These are phyloP conservation scores for Eilema depressum DNA, from an alignment of 2,888 invertebrate genomes.

Conservation along the genomic window DNA sequence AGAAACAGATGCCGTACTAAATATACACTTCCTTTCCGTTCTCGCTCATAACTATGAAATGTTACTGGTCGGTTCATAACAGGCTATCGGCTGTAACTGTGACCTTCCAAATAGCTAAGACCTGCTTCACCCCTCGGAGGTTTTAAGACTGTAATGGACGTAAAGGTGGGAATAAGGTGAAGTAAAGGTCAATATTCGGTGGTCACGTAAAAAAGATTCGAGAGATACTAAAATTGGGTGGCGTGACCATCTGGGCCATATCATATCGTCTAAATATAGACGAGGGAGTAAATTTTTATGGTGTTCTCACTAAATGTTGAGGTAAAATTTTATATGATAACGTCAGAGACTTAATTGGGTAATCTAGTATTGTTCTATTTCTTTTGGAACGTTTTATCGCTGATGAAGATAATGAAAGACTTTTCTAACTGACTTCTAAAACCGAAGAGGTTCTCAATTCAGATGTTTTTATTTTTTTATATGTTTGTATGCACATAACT, in stretches of 20 bases:
- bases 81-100: constrained; percentile 78
- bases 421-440: too few species aligned
- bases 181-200: constrained; percentile 66
- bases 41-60: constrained; percentile 83
- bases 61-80: constrained; percentile 80
- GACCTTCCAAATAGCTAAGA: constrained; percentile 68
- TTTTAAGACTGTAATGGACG: constrained; percentile 58
- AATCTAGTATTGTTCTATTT: constrained; percentile 47
- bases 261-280: constrained; percentile 83
- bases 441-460: too few species aligned
- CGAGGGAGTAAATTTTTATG: constrained; percentile 78
- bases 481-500: too few species aligned
- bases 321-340: constrained; percentile 58
- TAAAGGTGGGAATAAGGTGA: constrained; percentile 63
- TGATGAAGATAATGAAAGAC: constrained; percentile 35
- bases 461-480: not conserved
- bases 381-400: constrained; percentile 39
- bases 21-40: constrained; percentile 85
- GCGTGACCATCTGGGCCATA: constrained; percentile 84
- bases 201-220: constrained; percentile 78
- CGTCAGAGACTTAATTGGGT: constrained; percentile 40
- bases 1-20: constrained; percentile 83
- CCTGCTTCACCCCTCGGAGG: constrained; percentile 59
- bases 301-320: constrained; percentile 69
- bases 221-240: constrained; percentile 83